Evolutionary conservation across 1,140 invertebrate genomes (phyloP).

Genomic region (Orius insidiosus): DNA sequence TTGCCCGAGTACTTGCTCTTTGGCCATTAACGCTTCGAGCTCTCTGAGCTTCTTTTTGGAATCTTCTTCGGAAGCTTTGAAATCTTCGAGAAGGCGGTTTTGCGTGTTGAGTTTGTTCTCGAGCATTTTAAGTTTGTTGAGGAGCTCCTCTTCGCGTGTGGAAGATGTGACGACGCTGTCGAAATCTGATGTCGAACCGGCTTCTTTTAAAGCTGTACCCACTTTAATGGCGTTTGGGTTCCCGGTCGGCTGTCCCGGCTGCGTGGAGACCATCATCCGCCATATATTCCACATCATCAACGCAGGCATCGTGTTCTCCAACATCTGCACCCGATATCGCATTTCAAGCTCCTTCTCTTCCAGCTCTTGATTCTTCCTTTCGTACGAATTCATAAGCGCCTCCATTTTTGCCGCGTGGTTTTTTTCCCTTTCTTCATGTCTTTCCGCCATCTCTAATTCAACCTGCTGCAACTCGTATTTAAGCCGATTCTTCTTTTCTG

Average conservation of each 20-base stretch:
- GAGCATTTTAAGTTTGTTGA: slow-evolving; percentile 10
- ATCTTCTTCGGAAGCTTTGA: slow-evolving; percentile 11
- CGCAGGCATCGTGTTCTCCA: slow-evolving; percentile 44
- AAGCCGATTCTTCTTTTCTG: slow-evolving; percentile 21
- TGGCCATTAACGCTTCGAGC: slow-evolving; percentile 6
- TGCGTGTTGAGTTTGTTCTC: slow-evolving; percentile 29
- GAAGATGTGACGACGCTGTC: neutral
- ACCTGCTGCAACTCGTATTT: slow-evolving; percentile 20
- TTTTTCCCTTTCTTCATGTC: slow-evolving; percentile 18
- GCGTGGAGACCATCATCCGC: slow-evolving; percentile 19
- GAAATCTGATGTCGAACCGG: neutral
- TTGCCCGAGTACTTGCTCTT: neutral
- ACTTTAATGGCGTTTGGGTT: neutral
- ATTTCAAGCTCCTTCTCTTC: slow-evolving; percentile 38
- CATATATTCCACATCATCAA: slow-evolving; percentile 42
- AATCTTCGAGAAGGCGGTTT: slow-evolving; percentile 11
- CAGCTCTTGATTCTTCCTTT: slow-evolving; percentile 36
- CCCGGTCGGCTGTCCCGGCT: neutral
- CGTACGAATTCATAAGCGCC: slow-evolving; percentile 26
- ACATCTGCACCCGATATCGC: slow-evolving; percentile 35
- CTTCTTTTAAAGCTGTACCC: neutral
- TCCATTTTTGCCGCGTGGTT: slow-evolving; percentile 18
- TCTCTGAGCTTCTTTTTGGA: slow-evolving; percentile 10
- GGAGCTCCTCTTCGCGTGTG: slow-evolving; percentile 10
- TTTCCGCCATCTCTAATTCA: slow-evolving; percentile 17